A percentile compares a stretch with the other conserved stretches of the same genome.
Conservation (phyloP, 2,113 vertebrate species). For the Zootoca vivipara region DNA sequence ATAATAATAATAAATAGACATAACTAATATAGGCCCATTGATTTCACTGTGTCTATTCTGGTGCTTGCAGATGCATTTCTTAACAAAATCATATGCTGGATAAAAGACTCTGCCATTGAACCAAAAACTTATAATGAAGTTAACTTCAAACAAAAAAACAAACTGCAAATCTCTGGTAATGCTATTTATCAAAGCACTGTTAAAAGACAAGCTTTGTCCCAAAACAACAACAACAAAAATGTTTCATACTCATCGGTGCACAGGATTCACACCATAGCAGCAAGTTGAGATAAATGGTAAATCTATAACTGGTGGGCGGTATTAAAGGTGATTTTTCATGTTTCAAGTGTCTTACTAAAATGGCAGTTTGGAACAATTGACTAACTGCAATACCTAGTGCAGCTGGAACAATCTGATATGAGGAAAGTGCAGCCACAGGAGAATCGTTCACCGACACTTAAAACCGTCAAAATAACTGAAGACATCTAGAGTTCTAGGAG, state of each 20-base stretch:
- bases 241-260: neutral
- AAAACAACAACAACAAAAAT: neutral
- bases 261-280: neutral
- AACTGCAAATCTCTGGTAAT: neutral
- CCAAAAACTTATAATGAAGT: neutral
- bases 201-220: neutral
- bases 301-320: conserved; percentile 1
- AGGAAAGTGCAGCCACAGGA: neutral
- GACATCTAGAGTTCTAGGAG: neutral
- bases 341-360: neutral
- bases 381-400: neutral
- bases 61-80: neutral
- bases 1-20: too few relatives aligned
- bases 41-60: too few relatives aligned
- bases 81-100: neutral
- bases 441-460: neutral
- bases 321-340: neutral
- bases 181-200: neutral
- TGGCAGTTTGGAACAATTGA: neutral
- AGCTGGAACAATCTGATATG: neutral
- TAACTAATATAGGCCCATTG: too few relatives aligned
- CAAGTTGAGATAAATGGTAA: conserved; percentile 14
- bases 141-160: neutral
- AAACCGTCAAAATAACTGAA: neutral
- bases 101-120: neutral